Percentiles rank a stretch among this genome's conserved stretches.
These are phyloP conservation scores for Cochlearius cochlearius DNA, from an alignment of 2,113 vertebrate genomes.

Conservation along the genomic window DNA sequence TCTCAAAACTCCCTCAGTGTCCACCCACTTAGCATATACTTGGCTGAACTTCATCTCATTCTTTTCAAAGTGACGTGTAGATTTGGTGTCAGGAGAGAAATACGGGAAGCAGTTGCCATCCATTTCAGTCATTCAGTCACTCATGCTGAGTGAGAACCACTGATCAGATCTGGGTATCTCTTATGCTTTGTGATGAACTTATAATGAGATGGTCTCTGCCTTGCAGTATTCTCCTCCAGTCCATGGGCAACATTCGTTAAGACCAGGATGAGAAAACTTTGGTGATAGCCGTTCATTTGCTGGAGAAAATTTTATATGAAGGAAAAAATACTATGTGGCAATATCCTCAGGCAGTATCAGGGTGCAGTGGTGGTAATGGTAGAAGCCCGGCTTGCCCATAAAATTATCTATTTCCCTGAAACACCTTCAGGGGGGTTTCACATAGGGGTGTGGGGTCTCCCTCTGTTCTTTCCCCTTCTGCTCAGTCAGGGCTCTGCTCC, in stretches of 20 bases:
- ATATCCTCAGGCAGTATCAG: background rate
- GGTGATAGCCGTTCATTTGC: background rate
- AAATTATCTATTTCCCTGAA: background rate
- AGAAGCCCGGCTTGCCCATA: background rate
- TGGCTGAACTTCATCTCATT: background rate
- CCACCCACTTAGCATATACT: background rate
- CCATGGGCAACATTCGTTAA: background rate
- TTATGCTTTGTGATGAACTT: background rate
- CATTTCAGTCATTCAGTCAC: background rate
- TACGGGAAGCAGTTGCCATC: background rate
- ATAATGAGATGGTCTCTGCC: background rate
- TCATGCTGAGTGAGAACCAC: background rate
- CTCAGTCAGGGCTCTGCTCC: background rate
- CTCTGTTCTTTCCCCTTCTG: background rate
- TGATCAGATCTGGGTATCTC: background rate
- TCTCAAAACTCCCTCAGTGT: background rate
- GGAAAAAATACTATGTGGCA: background rate
- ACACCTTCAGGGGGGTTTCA: background rate
- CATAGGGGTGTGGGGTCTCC: background rate
- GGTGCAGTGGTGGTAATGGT: background rate
- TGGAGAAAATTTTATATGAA: background rate
- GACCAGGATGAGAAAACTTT: background rate
- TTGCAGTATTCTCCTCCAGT: background rate
- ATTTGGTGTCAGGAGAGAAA: background rate
- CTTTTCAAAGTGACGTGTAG: background rate